Percentiles rank a stretch among this genome's conserved stretches.
Evolutionary conservation across 2,888 invertebrate species (phyloP).

Genomic region (Chrysolina haemoptera): DNA sequence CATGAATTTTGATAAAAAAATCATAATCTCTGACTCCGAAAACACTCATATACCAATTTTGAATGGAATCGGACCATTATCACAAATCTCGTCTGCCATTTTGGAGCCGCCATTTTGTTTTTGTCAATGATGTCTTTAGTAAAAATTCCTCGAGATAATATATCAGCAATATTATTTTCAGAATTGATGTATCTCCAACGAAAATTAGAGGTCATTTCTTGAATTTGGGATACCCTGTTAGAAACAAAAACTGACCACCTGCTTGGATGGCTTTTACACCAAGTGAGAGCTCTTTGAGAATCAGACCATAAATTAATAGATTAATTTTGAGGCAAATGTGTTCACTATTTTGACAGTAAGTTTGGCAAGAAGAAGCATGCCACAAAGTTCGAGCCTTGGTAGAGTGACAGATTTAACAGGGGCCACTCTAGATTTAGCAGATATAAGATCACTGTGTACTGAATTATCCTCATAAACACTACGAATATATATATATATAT

Average conservation of each 20-base stretch:
- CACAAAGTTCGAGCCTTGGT: background rate
- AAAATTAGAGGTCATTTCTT: background rate
- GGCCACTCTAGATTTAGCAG: background rate
- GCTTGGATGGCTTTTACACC: background rate
- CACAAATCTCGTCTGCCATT: no score
- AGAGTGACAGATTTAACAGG: background rate
- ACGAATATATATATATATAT: background rate
- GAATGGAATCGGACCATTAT: no score
- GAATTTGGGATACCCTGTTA: constrained; percentile 25
- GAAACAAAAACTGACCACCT: background rate
- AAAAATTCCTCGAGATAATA: constrained; percentile 11
- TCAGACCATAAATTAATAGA: constrained; percentile 18
- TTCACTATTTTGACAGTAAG: background rate
- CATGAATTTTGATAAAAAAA: no score
- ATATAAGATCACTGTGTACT: background rate
- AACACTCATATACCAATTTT: no score
- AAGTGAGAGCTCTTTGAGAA: constrained; percentile 17
- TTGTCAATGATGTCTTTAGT: background rate
- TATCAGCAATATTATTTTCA: constrained; percentile 2
- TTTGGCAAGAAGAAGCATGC: background rate
- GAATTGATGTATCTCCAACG: constrained; percentile 23
- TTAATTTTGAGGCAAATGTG: constrained; percentile 20
- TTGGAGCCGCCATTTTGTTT: no score
- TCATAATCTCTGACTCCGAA: no score
- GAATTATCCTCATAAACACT: background rate